Base-by-base conservation (phyloP, 2,113 vertebrate species). In the Danionella cerebrum region DNA sequence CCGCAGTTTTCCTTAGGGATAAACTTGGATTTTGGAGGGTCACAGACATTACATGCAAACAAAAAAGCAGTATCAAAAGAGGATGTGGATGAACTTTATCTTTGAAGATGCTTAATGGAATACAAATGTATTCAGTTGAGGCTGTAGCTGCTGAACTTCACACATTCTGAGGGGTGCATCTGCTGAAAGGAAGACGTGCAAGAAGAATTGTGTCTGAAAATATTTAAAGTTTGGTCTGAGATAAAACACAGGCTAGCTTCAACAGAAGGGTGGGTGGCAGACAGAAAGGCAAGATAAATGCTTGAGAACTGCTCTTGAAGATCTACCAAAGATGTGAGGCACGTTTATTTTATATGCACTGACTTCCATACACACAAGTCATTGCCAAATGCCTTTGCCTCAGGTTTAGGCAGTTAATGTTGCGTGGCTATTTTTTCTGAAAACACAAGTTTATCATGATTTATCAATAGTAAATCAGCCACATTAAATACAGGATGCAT, bases 241-340 rank as follows among this genome's bases (percentile, higher is more conserved):
- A 88, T 86, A 79, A 88, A 89, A 87, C 78, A 27, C 60, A 76
- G 74, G 74, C 70, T 76, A 80, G 83, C 82, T 79, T 82, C 84
- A 82, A 66, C 67, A 74, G 73, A 72, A 66, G 21, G 22, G 25
- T 27, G 24, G 21, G 22, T 19, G 3, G 42, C 33, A 8, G 31
- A 16, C 6, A 41, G 27, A 21, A 10, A 1, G 18, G 31, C 33
- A 22, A 42, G 47, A 70, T 21, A 42, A 42, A 52, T 51, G 31
- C 24, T 62, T 36, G 11, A 18, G 39, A 41, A 39, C 35, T 14
- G 27, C 31, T 53, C 33, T 42, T 22, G 25, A n/a, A 63, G 25
- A 63, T 52, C 45, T 33, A 33, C 22, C 7, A 33, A 52, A 39
- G 33, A 69, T 16, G 12, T 55, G 0, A 33, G 60, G 10, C 18